phyloP scores from a whole-genome alignment of 2,113 vertebrate genomes.

The Semicossyphus pulcher region DNA sequence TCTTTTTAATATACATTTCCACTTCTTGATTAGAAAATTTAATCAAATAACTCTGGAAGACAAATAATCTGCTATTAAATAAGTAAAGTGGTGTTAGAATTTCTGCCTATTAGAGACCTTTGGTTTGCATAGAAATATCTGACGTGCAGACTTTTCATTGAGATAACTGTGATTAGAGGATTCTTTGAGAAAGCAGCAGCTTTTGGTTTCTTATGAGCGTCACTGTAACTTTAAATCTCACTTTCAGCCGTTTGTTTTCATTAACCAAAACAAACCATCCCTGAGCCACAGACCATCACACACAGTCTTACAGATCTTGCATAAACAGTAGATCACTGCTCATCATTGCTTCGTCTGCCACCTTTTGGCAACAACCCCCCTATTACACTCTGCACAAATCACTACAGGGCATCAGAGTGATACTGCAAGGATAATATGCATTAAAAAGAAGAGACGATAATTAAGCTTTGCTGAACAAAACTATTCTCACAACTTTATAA shows the following conservation, averaged over 20 bases:
- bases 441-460: slow-evolving; percentile 25
- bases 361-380: background rate
- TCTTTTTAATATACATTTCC: background rate
- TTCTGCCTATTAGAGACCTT: slow-evolving; percentile 14
- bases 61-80: slow-evolving; percentile 10
- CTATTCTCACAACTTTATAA: background rate
- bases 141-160: background rate
- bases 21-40: slow-evolving; percentile 13
- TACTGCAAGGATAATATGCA: slow-evolving; percentile 1
- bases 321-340: slow-evolving; percentile 22
- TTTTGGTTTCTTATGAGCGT: background rate
- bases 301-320: slow-evolving; percentile 12
- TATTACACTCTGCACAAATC: background rate
- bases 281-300: slow-evolving; percentile 27
- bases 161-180: background rate
- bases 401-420: background rate
- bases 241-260: background rate
- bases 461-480: slow-evolving; percentile 19
- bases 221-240: background rate
- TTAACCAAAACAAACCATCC: slow-evolving; percentile 1
- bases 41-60: slow-evolving; percentile 11
- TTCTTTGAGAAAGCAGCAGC: slow-evolving; percentile 7
- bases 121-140: slow-evolving; percentile 55
- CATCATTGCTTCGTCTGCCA: background rate
- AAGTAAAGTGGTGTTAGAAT: slow-evolving; percentile 1